Percentiles rank a stretch among this genome's conserved stretches.
Evolutionary conservation across 2,113 vertebrate genomes (phyloP).

Genomic region (Hassar affinis): DNA sequence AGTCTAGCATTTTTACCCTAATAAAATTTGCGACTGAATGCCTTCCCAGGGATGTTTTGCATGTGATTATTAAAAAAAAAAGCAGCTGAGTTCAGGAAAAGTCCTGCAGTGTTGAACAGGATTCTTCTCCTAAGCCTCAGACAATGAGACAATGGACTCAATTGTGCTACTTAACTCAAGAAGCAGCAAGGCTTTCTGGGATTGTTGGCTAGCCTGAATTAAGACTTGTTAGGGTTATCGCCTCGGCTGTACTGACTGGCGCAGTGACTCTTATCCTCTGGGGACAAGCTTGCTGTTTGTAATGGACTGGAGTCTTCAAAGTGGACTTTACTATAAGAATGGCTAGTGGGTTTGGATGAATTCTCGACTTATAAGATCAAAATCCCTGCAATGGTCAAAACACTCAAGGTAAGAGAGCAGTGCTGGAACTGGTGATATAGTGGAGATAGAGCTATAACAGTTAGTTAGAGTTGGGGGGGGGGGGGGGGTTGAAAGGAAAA

Average conservation of each 20-base stretch:
- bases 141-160: constrained; percentile 49
- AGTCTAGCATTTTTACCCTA: background rate
- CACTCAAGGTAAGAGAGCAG: background rate
- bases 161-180: constrained; percentile 31
- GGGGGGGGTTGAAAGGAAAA: background rate
- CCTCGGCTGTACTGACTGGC: background rate
- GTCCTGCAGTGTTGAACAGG: background rate
- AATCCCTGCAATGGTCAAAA: background rate
- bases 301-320: background rate
- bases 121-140: constrained; percentile 2
- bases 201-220: constrained; percentile 32
- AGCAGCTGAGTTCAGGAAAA: background rate
- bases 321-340: background rate
- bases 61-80: background rate
- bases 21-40: background rate
- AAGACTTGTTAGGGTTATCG: constrained; percentile 32
- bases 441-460: background rate
- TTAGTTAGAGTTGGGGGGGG: background rate
- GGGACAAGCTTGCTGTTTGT: constrained; percentile 5
- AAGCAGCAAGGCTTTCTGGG: constrained; percentile 35
- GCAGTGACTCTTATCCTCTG: background rate
- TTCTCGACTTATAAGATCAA: background rate
- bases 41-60: background rate
- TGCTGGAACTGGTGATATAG: background rate
- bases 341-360: background rate